phyloP scores from a whole-genome alignment of 1,140 invertebrate species.

The Orius laevigatus region DNA sequence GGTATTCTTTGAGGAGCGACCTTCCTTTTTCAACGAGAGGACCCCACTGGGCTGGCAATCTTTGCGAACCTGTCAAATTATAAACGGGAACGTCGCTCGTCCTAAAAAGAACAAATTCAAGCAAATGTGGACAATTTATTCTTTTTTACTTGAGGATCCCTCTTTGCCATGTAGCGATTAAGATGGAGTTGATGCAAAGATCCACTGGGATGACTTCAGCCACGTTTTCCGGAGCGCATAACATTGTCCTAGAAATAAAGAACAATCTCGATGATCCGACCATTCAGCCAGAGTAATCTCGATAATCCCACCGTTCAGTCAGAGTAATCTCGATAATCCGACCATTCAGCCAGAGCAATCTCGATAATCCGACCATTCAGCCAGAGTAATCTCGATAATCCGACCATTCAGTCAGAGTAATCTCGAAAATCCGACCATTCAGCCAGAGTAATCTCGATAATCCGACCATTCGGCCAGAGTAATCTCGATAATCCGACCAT shows the following conservation, averaged over 20 bases:
- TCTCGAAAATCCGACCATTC: too few relatives aligned
- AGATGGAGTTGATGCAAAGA: constrained; percentile 41
- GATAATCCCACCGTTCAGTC: too few relatives aligned
- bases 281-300: too few relatives aligned
- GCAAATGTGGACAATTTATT: background rate
- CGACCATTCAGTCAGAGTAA: too few relatives aligned
- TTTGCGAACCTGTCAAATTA: constrained; percentile 50
- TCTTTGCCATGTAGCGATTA: constrained; percentile 35
- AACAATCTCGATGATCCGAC: too few relatives aligned
- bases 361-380: too few relatives aligned
- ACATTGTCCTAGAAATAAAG: constrained; percentile 26
- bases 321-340: too few relatives aligned
- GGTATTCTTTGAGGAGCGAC: constrained; percentile 28
- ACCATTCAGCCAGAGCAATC: too few relatives aligned
- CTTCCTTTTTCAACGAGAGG: constrained; percentile 31
- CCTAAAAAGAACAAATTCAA: background rate
- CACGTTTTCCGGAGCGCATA: constrained; percentile 27
- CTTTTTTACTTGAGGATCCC: constrained; percentile 17
- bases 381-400: too few relatives aligned
- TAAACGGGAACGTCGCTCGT: constrained; percentile 41
- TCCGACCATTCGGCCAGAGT: too few relatives aligned
- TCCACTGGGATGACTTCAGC: constrained; percentile 50
- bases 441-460: too few relatives aligned
- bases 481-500: too few relatives aligned
- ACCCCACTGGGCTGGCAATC: constrained; percentile 51